Conservation (phyloP, 2,113 vertebrate species). For the Halichoeres trimaculatus region DNA sequence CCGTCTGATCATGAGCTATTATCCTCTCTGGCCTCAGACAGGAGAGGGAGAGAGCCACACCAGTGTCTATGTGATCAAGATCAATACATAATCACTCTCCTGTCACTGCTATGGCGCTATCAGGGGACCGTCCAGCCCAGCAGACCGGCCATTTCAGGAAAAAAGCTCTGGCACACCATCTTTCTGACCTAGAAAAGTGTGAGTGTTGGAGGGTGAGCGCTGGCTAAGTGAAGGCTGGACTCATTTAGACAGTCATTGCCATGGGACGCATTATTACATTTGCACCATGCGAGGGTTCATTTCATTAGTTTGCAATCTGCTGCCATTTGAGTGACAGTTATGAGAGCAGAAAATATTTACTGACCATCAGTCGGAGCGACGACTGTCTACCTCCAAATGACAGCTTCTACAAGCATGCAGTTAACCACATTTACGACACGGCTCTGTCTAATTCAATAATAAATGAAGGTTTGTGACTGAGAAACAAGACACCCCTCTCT, state of each 20-base stretch:
- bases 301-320: conserved; percentile 18
- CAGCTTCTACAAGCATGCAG: not conserved
- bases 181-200: conserved; percentile 72
- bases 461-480: not conserved
- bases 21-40: conserved; percentile 69
- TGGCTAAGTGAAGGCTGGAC: conserved; percentile 33
- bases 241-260: conserved; percentile 47
- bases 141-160: conserved; percentile 63
- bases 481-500: not conserved
- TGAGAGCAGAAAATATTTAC: conserved; percentile 20
- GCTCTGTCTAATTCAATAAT: not conserved
- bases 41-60: conserved; percentile 63
- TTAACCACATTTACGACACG: not conserved
- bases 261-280: conserved; percentile 40
- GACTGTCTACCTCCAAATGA: not conserved
- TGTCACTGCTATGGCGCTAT: conserved; percentile 67
- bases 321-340: conserved; percentile 16
- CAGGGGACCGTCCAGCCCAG: conserved; percentile 52
- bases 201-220: not conserved
- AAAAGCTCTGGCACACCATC: conserved; percentile 41
- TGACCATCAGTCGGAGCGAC: not conserved
- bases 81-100: conserved; percentile 81
- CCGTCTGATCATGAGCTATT: conserved; percentile 77
- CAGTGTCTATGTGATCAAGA: conserved; percentile 75
- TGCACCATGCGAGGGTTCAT: conserved; percentile 32